Conservation (phyloP, 1,140 invertebrate genomes). For the Argopecten irradians region DNA sequence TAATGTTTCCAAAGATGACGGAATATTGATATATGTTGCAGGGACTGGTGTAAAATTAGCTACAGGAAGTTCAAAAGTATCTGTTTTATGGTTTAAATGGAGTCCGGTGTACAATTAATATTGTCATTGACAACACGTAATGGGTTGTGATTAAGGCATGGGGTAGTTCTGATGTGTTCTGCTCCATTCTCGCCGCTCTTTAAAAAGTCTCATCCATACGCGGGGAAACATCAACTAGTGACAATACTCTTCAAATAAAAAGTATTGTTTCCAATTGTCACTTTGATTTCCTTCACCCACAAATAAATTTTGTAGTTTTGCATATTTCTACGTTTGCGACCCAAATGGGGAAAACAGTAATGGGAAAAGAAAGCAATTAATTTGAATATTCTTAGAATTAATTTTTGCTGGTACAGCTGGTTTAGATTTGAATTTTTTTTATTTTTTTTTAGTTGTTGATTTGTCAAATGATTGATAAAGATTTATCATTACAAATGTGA, state of each 20-base stretch:
- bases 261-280: not conserved
- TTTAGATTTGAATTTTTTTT: not conserved
- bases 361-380: not conserved
- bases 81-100: conserved; percentile 7
- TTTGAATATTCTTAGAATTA: conserved; percentile 4
- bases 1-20: not conserved
- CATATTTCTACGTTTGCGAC: not conserved
- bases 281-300: not conserved
- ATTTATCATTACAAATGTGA: not conserved
- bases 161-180: conserved; percentile 1
- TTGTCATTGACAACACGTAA: not conserved
- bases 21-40: not conserved
- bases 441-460: not conserved
- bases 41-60: not conserved
- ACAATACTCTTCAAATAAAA: not conserved
- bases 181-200: not conserved
- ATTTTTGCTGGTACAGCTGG: not conserved
- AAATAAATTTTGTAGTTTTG: conserved; percentile 23
- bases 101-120: not conserved
- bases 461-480: not conserved
- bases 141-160: not conserved
- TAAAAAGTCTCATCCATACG: not conserved
- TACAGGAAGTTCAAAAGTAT: conserved; percentile 22
- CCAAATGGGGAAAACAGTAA: not conserved
- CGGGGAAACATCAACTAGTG: not conserved